Base-by-base conservation (phyloP, 2,113 vertebrate genomes). In the Pituophis catenifer region DNA sequence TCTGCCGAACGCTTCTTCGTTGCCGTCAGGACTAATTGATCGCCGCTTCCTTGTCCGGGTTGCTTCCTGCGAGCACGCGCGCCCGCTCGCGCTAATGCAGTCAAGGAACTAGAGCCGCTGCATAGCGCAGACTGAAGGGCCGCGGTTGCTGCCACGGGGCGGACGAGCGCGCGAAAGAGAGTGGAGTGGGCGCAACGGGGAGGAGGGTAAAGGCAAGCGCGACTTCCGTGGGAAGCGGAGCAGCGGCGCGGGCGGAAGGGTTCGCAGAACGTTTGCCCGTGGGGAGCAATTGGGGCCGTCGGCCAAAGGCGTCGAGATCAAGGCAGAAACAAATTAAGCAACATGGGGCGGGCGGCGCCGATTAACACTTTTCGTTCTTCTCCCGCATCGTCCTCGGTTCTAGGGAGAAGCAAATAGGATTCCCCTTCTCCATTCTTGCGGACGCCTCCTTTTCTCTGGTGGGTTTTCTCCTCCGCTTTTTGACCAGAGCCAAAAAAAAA, bases 11-110 rank as follows among this genome's bases (percentile, higher is more conserved):
- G 94, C 95, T 96, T 95, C 96, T 95, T 94, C 92, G 93, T 96
- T 97, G 96, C 95, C 86, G 95, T 95, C 96, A 97, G 96, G 95
- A 93, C 94, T 93, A 93, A 97, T 94, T 90, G 96, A 97, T 95
- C 90, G 85, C 38, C 90, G 85, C 6, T 48, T 17, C 48, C 58
- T 15, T 55, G n/a, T 11, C 2, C 53, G 10, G 5, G 23, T 81
- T 48, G 54, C 10, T 21, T 48, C n/a, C 81, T 44, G 55, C 3
- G 55, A 24, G 55, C 38, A 23, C 38, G 88, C n/a, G 55, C 53
- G 87, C 17, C 52, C 5, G 54, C 3, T 21, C 53, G 88, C 55
- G 53, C 26, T 96, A 97, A 97, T 94, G 96, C 94, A 94, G 93
- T 93, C 96, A 94, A 94, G 88, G 90, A 62, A 44, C 54, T 3